Evolutionary conservation across 2,797 vertebrate genomes (phyloP).

Genomic region (Gymnoscopelus braueri): DNA sequence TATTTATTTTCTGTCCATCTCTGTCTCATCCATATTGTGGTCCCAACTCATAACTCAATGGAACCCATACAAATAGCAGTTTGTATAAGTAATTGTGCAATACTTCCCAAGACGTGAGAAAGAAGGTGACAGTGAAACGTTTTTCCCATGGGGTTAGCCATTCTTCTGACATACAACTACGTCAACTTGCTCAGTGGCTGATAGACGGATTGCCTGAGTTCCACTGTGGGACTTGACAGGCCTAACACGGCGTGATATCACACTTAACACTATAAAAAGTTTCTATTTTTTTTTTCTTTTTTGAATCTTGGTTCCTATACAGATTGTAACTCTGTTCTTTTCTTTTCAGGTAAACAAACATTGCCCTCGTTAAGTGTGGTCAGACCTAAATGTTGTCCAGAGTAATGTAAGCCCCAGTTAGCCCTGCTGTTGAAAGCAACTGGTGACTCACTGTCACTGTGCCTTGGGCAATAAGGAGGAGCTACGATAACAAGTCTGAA

Average conservation of each 20-base stretch:
- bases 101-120: no score
- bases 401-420: neutral
- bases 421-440: constrained; percentile 20
- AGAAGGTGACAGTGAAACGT: no score
- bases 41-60: constrained; percentile 34
- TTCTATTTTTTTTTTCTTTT: neutral
- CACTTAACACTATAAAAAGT: neutral
- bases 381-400: constrained; percentile 9
- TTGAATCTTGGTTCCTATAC: neutral
- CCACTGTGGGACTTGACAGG: neutral
- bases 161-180: constrained; percentile 12
- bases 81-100: constrained; percentile 1
- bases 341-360: neutral
- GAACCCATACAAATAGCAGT: constrained; percentile 19
- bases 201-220: neutral
- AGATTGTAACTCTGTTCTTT: neutral
- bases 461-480: constrained; percentile 66
- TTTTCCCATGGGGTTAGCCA: constrained; percentile 23
- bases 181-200: neutral
- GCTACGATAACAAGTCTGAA: constrained; percentile 49
- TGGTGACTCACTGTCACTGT: constrained; percentile 66
- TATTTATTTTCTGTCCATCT: neutral
- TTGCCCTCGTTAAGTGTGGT: neutral
- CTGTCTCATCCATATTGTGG: neutral
- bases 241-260: neutral